Evolutionary conservation across 2,888 invertebrate species (phyloP).

Genomic region (Cantharis rustica): DNA sequence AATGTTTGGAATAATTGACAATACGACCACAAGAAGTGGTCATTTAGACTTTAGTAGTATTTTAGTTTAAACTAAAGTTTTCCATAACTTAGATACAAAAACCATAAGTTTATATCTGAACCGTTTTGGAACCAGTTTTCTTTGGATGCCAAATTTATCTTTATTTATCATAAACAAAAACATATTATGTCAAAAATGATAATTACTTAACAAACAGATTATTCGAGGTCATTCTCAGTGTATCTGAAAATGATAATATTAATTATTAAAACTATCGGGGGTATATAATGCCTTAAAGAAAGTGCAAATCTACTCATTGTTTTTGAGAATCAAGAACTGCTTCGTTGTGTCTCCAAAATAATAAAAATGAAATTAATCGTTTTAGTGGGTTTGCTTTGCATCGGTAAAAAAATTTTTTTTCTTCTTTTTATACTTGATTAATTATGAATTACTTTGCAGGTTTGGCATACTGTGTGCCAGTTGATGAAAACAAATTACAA

Average conservation of each 20-base stretch:
- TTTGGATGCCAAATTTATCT: not conserved
- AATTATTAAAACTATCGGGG: not conserved
- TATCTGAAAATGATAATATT: not conserved
- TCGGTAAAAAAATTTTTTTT: not conserved
- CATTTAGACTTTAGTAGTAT: no score
- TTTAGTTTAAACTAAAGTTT: no score
- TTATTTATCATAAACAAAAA: not conserved
- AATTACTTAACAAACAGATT: not conserved
- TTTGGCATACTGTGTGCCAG: not conserved
- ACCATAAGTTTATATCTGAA: no score
- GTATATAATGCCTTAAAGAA: not conserved
- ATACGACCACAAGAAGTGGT: no score
- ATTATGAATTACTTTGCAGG: not conserved
- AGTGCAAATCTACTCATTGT: not conserved
- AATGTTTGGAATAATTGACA: no score
- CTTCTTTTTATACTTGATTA: not conserved
- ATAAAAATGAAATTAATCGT: not conserved
- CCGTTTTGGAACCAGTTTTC: not conserved
- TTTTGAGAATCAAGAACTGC: not conserved
- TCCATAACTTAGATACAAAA: no score
- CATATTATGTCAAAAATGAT: not conserved
- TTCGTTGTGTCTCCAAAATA: not conserved
- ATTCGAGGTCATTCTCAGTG: not conserved
- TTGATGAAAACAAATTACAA: not conserved
- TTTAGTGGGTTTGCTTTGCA: not conserved